Evolutionary conservation across 2,888 invertebrate species (phyloP), one percentile per base, ranked within the genome.

Genomic region (Ichneumoninae sp.): DNA sequence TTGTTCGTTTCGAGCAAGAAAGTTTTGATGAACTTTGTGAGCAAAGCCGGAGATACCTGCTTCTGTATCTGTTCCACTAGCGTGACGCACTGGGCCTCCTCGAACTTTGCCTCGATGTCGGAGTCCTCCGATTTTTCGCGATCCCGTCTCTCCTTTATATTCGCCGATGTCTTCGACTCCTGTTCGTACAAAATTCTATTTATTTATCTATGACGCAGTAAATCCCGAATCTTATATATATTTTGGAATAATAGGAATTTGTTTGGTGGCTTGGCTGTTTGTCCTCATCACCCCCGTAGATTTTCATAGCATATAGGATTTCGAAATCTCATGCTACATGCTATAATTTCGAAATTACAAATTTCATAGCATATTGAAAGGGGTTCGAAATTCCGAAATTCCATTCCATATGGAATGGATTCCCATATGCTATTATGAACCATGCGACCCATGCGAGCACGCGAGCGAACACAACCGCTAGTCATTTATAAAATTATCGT

Each of bases 1-100:
- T 97, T 97, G 92, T 99, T 99, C 0, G 98, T 98, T 93, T 99
- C 98, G 84, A 99, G 94, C 65, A 99, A 95, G 94, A 99, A 99
- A 0, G 97, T 97, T 88, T 97, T 96, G 22, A 99, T 96, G 90
- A 99, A 99, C 92, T 95, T 95, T 7, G 94, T 94, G 10, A 95
- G 90, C 40, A 94, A 88, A 8, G 92, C 91, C 79, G 94, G 94
- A 1, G 94, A 93, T 1, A 95, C 94, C 92, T 95, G 95, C 85
- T 95, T 95, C 90, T 96, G 96, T 82, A 97, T 95, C 90, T 96
- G 96, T 87, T 96, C 96, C 0, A 97, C 96, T 81, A 97, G 94
- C 33, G 95, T 95, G 30, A 95, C 94, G 91, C 96, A 96, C 90
- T 96, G 95, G 0, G 95, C 94, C 88, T 96, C 96, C 93, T 96